Percentiles rank a stretch among this genome's conserved stretches.
phyloP scores from a whole-genome alignment of 2,113 vertebrate genomes.

The Oostethus manadensis region DNA sequence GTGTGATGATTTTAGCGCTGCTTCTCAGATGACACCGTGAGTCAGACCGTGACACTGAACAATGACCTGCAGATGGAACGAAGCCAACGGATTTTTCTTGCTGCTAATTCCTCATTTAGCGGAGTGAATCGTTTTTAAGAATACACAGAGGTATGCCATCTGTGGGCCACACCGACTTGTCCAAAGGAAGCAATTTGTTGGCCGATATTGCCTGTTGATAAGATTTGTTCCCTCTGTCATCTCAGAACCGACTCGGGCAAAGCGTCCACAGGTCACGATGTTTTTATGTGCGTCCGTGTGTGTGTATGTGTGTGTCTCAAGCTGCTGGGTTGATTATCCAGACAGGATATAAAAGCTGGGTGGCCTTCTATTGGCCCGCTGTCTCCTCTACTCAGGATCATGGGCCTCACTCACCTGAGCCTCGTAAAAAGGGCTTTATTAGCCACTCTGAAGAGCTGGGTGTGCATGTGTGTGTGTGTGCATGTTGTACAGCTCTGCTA shows the following conservation, averaged over 20 bases:
- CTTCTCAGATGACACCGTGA: no score
- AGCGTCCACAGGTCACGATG: background rate
- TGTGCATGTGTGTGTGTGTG: constrained; percentile 19
- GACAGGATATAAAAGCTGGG: constrained; percentile 79
- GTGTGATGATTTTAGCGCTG: no score
- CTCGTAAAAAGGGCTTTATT: constrained; percentile 82
- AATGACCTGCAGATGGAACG: no score
- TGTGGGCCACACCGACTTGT: background rate
- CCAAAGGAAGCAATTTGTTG: background rate
- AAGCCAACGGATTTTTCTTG: background rate
- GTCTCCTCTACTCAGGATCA: constrained; percentile 85
- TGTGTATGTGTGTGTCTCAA: constrained; percentile 14
- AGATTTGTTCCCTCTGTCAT: background rate
- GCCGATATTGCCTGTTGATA: no score
- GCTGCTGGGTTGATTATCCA: constrained; percentile 31
- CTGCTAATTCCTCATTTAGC: background rate
- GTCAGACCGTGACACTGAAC: no score
- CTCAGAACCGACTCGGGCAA: background rate
- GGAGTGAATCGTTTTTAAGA: no score
- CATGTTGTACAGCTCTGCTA: background rate
- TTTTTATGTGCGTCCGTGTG: constrained; percentile 2
- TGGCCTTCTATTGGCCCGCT: constrained; percentile 77
- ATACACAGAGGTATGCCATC: no score
- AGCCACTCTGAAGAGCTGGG: constrained; percentile 66
- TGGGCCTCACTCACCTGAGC: constrained; percentile 69